Conservation (phyloP, 1,140 invertebrate species). For the Caenorhabditis inopinata region DNA sequence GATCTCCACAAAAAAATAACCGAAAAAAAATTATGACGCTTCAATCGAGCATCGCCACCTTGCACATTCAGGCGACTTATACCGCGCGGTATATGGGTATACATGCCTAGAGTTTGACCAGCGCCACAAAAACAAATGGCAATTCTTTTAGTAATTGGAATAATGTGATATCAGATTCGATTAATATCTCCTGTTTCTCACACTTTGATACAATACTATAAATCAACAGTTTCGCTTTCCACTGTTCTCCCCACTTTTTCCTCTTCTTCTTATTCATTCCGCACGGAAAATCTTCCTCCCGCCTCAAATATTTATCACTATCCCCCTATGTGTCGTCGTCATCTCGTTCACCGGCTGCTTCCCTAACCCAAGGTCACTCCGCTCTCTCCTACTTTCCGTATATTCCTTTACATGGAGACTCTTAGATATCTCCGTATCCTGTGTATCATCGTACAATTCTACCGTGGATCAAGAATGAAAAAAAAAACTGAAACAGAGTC, state of each 20-base stretch:
- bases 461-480: no score
- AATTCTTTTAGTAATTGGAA: not conserved
- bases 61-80: no score
- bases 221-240: constrained; percentile 7
- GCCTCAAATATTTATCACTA: not conserved
- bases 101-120: no score
- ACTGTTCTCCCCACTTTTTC: not conserved
- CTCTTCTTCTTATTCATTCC: not conserved
- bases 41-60: no score
- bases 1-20: no score
- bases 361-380: constrained; percentile 11
- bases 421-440: not conserved
- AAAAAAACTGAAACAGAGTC: not conserved
- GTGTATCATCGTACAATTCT: not conserved
- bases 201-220: not conserved
- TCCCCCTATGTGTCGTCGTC: not conserved
- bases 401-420: constrained; percentile 13
- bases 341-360: constrained; percentile 17
- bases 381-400: constrained; percentile 26
- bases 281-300: constrained; percentile 3
- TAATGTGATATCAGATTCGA: not conserved
- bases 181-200: not conserved
- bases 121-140: no score
- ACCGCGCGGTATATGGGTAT: no score
- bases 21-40: no score